Percentiles rank a stretch among this genome's conserved stretches.
These are phyloP conservation scores for Leptogaster cylindrica DNA, from an alignment of 2,888 invertebrate genomes.

Conservation along the genomic window DNA sequence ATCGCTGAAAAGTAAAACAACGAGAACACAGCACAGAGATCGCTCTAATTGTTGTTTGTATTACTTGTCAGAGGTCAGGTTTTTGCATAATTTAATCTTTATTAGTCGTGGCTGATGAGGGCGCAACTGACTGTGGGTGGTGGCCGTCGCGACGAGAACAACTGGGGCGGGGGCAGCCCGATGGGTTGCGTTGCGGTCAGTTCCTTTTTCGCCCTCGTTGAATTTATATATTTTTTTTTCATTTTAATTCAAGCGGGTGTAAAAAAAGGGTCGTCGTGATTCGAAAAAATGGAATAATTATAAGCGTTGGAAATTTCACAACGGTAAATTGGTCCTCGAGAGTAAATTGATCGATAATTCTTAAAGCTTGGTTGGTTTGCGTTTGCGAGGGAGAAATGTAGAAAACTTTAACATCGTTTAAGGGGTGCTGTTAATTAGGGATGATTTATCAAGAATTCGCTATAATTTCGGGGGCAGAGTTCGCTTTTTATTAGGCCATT, in stretches of 20 bases:
- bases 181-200: conserved; percentile 5
- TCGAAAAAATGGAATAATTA: conserved; percentile 6
- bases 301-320: conserved; percentile 1
- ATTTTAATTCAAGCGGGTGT: conserved; percentile 18
- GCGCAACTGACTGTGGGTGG: neutral
- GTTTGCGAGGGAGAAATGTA: no score
- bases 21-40: neutral
- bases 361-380: conserved; percentile 15
- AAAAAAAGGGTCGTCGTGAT: conserved; percentile 1
- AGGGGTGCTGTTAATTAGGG: conserved; percentile 12
- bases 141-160: neutral
- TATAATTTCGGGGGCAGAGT: no score
- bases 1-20: conserved; percentile 8
- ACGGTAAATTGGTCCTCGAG: conserved; percentile 19
- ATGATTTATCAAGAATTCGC: conserved; percentile 3
- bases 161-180: neutral
- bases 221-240: neutral
- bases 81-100: conserved; percentile 38
- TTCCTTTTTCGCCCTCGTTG: conserved; percentile 16
- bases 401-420: no score
- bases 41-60: conserved; percentile 33
- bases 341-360: conserved; percentile 12
- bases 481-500: neutral
- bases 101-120: conserved; percentile 20
- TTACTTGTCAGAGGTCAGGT: conserved; percentile 37